Base-by-base conservation (phyloP, 2,113 vertebrate species). In the Muscicapa adusta region DNA sequence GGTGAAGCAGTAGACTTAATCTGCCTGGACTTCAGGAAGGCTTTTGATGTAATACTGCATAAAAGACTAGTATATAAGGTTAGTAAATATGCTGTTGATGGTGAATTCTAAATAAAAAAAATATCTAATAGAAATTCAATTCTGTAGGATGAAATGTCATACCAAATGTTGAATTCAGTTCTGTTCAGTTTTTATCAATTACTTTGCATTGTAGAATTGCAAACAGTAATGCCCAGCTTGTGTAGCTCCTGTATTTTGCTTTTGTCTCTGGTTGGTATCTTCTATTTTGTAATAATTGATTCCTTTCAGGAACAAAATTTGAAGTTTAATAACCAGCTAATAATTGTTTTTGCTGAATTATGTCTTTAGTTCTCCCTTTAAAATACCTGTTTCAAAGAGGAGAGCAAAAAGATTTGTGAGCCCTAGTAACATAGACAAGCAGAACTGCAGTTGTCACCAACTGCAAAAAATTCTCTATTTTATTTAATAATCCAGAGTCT, bases 31-130 rank as follows among this genome's bases (percentile, higher is more conserved):
- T 96, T 97, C 95, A 96, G 95, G 96, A 96, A 96, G 96, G 95
- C 94, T 97, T 97, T 97, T 97, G 96, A 97, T 97, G 94, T 96
- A 97, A 95, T 96, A 96, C 96, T 97, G 91, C 96, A 97, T 96
- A 97, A 97, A 96, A 97, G 94, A 96, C 96, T 97, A 97, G 96
- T 97, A 96, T 96, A 96, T 97, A 96, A 97, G 96, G 95, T 97
- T 96, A 97, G 96, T 97, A 96, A 97, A 96, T 96, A 96, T 19
- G 65, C 94, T 96, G 78, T 96, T 96, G 95, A 96, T 96, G 96
- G 94, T 97, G 88, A 97, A 94, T 96, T 96, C 91, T 97, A 94
- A 96, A 88, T 95, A 80, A 76, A 94, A 84, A 92, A 73, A 71
- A 40, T 7, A 82, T 76, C 60, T 87, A 58, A 91, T 70, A 94